Conservation (phyloP, 1,140 invertebrate species). For the Lepeophtheirus salmonis region DNA sequence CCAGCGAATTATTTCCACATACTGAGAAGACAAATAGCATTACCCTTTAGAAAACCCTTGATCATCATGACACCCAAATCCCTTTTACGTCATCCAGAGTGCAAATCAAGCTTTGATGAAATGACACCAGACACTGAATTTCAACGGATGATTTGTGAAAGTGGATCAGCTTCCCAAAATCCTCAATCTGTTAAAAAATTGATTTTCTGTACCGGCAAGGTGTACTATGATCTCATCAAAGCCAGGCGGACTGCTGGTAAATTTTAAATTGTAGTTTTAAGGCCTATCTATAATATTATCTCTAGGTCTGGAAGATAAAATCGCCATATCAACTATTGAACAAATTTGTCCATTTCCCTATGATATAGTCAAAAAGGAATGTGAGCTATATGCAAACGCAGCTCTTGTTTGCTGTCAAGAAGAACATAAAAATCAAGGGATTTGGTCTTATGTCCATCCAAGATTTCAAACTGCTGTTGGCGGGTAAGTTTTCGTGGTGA, state of each 20-base stretch:
- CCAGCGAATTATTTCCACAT: constrained; percentile 95
- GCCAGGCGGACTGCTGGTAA: constrained; percentile 47
- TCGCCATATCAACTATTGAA: constrained; percentile 72
- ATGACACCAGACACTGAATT: constrained; percentile 66
- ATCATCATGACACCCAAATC: constrained; percentile 96
- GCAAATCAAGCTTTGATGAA: constrained; percentile 78
- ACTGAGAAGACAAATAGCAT: constrained; percentile 73
- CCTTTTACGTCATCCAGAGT: constrained; percentile 80
- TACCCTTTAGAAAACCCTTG: constrained; percentile 89
- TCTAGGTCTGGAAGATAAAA: constrained; percentile 44
- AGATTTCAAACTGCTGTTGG: constrained; percentile 61
- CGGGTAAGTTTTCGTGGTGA: not conserved
- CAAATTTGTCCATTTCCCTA: constrained; percentile 96
- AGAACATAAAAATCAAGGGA: constrained; percentile 94
- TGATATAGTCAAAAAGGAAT: constrained; percentile 75
- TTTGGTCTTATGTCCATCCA: constrained; percentile 91
- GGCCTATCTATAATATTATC: not conserved
- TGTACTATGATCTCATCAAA: constrained; percentile 88
- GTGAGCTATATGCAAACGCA: constrained; percentile 72
- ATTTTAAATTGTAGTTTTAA: not conserved
- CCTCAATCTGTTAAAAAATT: constrained; percentile 56
- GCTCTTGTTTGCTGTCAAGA: constrained; percentile 84
- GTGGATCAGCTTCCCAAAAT: constrained; percentile 45
- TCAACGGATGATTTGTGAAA: constrained; percentile 57
- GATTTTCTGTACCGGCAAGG: constrained; percentile 82